Percentiles rank a stretch among this genome's conserved stretches.
Evolutionary conservation across 2,888 invertebrate species (phyloP).

Genomic region (Andrena fulva): DNA sequence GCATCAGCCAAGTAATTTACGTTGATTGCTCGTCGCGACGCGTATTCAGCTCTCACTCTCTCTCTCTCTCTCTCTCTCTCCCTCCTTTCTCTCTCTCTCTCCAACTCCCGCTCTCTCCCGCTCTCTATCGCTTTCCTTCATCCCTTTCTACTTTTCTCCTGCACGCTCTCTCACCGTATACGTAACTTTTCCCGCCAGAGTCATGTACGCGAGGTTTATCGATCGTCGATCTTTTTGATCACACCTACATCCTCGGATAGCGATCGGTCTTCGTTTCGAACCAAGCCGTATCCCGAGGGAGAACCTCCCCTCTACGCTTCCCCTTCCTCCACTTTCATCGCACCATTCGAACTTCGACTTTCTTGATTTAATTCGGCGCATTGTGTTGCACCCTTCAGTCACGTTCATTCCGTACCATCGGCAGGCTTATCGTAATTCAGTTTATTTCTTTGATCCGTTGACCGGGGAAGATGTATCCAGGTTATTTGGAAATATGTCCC

Average conservation of each 20-base stretch:
- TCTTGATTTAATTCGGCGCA: neutral
- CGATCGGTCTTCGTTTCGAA: slow-evolving; percentile 45
- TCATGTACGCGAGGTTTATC: slow-evolving; percentile 39
- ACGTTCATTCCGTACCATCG: no score
- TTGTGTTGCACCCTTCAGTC: no score
- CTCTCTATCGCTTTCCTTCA: slow-evolving; percentile 9
- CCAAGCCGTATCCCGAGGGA: slow-evolving; percentile 6
- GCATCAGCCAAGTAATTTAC: slow-evolving; percentile 84
- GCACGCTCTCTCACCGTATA: slow-evolving; percentile 14
- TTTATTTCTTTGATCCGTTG: no score
- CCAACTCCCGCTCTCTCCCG: neutral
- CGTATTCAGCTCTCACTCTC: slow-evolving; percentile 59
- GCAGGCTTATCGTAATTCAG: no score
- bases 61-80: slow-evolving; percentile 6
- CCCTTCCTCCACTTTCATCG: slow-evolving; percentile 13
- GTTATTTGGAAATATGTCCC: no score
- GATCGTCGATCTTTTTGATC: slow-evolving; percentile 66
- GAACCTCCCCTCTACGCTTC: neutral
- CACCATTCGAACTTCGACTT: neutral
- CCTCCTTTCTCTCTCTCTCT: neutral
- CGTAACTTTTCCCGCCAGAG: slow-evolving; percentile 23
- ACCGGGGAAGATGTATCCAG: no score
- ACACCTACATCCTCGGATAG: slow-evolving; percentile 62
- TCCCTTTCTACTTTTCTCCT: neutral
- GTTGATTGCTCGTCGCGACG: slow-evolving; percentile 83